These are phyloP conservation scores for Cybosia mesomella DNA, from an alignment of 2,888 invertebrate genomes.

Conservation along the genomic window DNA sequence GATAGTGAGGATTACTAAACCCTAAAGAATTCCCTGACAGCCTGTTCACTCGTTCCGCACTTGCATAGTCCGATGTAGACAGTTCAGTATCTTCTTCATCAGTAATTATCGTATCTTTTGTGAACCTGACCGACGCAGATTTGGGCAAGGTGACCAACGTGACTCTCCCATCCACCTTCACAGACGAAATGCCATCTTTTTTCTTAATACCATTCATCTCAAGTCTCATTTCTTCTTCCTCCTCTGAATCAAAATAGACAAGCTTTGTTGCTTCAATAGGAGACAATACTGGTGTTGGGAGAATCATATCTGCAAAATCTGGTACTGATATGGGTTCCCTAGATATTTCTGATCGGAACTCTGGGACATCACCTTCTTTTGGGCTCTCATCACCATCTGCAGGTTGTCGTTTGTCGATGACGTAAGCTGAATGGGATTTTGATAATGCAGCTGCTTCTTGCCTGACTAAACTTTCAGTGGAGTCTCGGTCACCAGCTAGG, in stretches of 20 bases:
- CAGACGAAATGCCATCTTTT: slow-evolving; percentile 68
- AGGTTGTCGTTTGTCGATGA: slow-evolving; percentile 79
- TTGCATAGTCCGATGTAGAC: slow-evolving; percentile 92
- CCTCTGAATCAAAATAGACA: slow-evolving; percentile 91
- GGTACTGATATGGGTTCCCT: slow-evolving; percentile 92
- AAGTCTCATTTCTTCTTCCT: slow-evolving; percentile 80
- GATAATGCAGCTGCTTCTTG: slow-evolving; percentile 72
- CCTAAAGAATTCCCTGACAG: slow-evolving; percentile 86
- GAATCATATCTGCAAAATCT: slow-evolving; percentile 89
- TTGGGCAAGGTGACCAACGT: slow-evolving; percentile 83
- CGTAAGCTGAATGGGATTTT: slow-evolving; percentile 87
- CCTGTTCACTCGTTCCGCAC: slow-evolving; percentile 89
- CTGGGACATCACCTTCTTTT: slow-evolving; percentile 67
- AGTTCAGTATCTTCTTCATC: slow-evolving; percentile 87
- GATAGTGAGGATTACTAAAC: slow-evolving; percentile 92
- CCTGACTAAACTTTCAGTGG: slow-evolving; percentile 88
- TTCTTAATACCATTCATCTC: slow-evolving; percentile 54
- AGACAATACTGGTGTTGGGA: slow-evolving; percentile 89
- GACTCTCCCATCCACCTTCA: slow-evolving; percentile 76
- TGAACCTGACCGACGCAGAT: slow-evolving; percentile 88
- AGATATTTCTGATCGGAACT: slow-evolving; percentile 77
- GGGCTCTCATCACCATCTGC: slow-evolving; percentile 64
- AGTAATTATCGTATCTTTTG: slow-evolving; percentile 78
- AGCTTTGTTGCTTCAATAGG: slow-evolving; percentile 90
- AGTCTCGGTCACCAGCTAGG: slow-evolving; percentile 88